Evolutionary conservation across 2,797 vertebrate species (phyloP).

Genomic region (Pangasius mekongensis): DNA sequence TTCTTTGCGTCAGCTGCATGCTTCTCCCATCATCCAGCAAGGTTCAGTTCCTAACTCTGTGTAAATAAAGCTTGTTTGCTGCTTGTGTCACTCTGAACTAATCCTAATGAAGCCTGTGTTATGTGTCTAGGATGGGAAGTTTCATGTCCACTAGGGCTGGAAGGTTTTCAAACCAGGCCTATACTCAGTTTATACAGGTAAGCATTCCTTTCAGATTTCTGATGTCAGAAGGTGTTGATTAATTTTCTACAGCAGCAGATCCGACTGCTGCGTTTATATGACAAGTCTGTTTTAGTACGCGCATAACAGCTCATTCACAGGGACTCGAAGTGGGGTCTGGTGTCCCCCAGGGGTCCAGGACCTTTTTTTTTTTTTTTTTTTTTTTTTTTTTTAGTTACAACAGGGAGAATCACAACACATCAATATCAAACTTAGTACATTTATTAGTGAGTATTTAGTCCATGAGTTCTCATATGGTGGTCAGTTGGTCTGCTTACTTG

Average conservation of each 20-base stretch:
- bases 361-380: too few relatives aligned
- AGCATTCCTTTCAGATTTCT: background rate
- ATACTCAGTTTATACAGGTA: conserved; percentile 74
- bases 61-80: background rate
- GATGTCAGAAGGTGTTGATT: background rate
- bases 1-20: conserved; percentile 28
- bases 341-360: too few relatives aligned
- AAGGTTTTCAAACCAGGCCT: conserved; percentile 60
- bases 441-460: background rate
- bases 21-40: conserved; percentile 36
- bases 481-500: background rate
- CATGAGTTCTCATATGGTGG: background rate
- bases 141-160: conserved; percentile 64
- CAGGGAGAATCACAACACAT: background rate
- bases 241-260: background rate
- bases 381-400: background rate
- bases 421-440: background rate
- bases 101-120: background rate
- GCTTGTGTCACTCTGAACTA: background rate
- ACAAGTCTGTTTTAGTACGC: background rate
- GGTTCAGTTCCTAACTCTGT: background rate
- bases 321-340: background rate
- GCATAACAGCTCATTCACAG: background rate
- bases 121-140: conserved; percentile 77
- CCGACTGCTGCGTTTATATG: background rate